Base-by-base conservation (phyloP, 2,113 vertebrate species). In the Bubalus kerabau region DNA sequence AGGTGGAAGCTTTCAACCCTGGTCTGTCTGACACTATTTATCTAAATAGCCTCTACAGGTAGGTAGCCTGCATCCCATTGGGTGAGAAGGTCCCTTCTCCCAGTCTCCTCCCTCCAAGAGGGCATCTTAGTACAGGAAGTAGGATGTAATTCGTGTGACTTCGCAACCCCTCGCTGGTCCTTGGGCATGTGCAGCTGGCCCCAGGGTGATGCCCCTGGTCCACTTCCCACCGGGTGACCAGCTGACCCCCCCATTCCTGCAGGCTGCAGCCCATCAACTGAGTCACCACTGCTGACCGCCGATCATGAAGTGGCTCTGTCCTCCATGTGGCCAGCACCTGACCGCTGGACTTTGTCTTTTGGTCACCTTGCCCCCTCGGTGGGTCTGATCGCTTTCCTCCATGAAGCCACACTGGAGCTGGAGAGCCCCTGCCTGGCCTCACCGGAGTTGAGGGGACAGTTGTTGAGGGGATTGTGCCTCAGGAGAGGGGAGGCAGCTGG, bases 241-340 rank as follows among this genome's bases (percentile, higher is more conserved):
- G 52, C 48, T 26, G 32, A 90, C 26, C 9, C 9, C 32, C 32
- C 23, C 43, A 2, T 17, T 40, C n/a, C n/a, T 30, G 52, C 21
- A 14, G n/a, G 4, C 84, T 56, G 50, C 17, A 9, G n/a, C 21
- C 36, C 1, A 24, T 36, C 71, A 40, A 19, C 36, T 0, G 9
- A 7, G 48, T 16, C 1, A 0, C 64, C 32, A 2, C 19, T 3
- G 15, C 56, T 48, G 62, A 26, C n/a, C 0, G 2, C 24, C 7
- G 19, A 52, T 54, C 52, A 5, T 0, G 23, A 60, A 36, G 64
- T 32, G 14, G 24, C 21, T 24, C 56, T 12, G 3, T 17, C 59
- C 54, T 57, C 11, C 80, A 56, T 5, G 13, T n/a, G 54, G 26
- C 16, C 67, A 52, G 46, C n/a, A 14, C 56, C 32, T 26, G 46